Evolutionary conservation across 2,888 invertebrate genomes (phyloP).

Genomic region (Apamea sordens): DNA sequence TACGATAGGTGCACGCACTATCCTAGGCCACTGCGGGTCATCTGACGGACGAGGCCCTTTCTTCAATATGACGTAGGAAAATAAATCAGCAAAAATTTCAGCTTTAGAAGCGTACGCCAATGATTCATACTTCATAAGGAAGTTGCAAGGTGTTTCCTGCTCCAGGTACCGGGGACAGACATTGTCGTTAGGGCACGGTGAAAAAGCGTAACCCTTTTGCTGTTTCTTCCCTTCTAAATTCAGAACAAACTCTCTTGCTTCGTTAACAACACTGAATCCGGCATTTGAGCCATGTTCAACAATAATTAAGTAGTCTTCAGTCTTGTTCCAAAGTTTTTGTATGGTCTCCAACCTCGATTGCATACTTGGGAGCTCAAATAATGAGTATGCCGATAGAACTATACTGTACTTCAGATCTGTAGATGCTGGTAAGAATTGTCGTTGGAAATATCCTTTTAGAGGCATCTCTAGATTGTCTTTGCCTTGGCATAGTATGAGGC

Average conservation of each 20-base stretch:
- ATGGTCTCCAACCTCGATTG: slow-evolving; percentile 92
- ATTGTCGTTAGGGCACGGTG: slow-evolving; percentile 96
- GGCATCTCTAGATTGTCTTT: slow-evolving; percentile 91
- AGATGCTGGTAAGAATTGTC: slow-evolving; percentile 95
- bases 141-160: slow-evolving; percentile 94
- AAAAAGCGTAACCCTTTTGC: slow-evolving; percentile 91
- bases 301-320: slow-evolving; percentile 94
- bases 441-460: slow-evolving; percentile 92
- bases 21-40: slow-evolving; percentile 94
- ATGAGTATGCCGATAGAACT: slow-evolving; percentile 94
- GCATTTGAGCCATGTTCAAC: slow-evolving; percentile 96
- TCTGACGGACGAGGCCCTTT: slow-evolving; percentile 91
- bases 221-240: slow-evolving; percentile 82
- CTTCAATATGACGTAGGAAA: slow-evolving; percentile 95
- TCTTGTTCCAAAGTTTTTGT: slow-evolving; percentile 96
- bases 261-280: slow-evolving; percentile 95
- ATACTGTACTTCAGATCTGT: slow-evolving; percentile 92
- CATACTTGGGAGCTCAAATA: slow-evolving; percentile 94
- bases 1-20: slow-evolving; percentile 93
- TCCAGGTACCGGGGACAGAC: slow-evolving; percentile 93
- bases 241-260: slow-evolving; percentile 95
- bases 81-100: slow-evolving; percentile 90
- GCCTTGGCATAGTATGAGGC: slow-evolving; percentile 92
- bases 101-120: slow-evolving; percentile 87
- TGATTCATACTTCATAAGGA: slow-evolving; percentile 91